Base-by-base conservation (phyloP, 2,113 vertebrate genomes). In the Ia io region DNA sequence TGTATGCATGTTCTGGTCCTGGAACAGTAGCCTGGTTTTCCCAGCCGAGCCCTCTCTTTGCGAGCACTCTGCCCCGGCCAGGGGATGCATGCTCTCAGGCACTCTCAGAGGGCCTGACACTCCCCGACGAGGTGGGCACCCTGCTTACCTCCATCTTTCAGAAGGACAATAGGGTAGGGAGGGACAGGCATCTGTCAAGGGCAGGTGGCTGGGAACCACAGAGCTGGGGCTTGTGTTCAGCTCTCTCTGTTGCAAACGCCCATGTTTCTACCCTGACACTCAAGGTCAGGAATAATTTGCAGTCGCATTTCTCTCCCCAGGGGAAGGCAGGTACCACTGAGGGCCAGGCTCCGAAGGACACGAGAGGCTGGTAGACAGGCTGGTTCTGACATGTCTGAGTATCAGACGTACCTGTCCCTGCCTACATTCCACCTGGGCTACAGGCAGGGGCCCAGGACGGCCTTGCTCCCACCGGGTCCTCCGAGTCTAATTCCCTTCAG, bases 1-100 rank as follows among this genome's bases (percentile, higher is more conserved):
- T 1, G 5, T 47, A 9, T 9, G 23, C 6, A 5, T 14, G 3
- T 3, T 42, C 56, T 42, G 22, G 32, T 18, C 42, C 17, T 0
- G 14, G 13, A 5, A 47, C 5, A 23, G 49, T 6, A 40, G 23
- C 16, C 23, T 9, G 13, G 2, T 5, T 40, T 47, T 32, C 49
- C 23, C 53, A 44, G 77, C n/a, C 84, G 7, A 61, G 63, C 51
- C 59, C 10, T 9, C 40, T 37, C 67, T 95, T 2, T 1, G 5
- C 4, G 25, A 63, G 71, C 3, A 18, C 10, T 11, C 14, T 9
- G 5, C n/a, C 40, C 35, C 16, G 44, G 47, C 9, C 6, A 9
- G 0, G 2, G 51, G 28, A 37, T 10, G 18, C 2, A 18, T 25
- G 14, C 13, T 84, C 14, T 74, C 37, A 6, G 3, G 28, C 2